Conservation (phyloP, 2,797 vertebrate species). For the Chloroceryle inda region DNA sequence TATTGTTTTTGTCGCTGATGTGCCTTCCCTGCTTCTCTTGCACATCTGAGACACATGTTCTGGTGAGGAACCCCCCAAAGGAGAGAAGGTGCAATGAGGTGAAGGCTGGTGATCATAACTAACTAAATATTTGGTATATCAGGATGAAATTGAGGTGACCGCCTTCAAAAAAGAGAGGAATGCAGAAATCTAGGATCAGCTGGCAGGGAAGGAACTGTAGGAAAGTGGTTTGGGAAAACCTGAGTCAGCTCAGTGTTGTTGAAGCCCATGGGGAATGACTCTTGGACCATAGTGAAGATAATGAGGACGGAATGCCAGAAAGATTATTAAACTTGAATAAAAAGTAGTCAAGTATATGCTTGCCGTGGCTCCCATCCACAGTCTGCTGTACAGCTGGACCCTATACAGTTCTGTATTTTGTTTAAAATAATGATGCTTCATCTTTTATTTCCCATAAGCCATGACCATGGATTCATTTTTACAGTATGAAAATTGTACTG, state of each 20-base stretch:
- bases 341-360: neutral
- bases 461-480: neutral
- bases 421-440: neutral
- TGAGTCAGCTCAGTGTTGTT: neutral
- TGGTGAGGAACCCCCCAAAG: fast-evolving
- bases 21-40: neutral
- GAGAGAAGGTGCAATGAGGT: neutral
- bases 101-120: neutral
- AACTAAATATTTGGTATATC: neutral
- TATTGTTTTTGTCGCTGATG: fast-evolving
- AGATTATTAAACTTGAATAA: neutral
- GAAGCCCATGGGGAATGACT: neutral
- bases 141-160: neutral
- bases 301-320: neutral
- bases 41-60: neutral
- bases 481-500: neutral
- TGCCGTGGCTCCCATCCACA: neutral
- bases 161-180: neutral
- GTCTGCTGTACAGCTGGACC: neutral
- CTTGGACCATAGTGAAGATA: neutral
- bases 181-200: neutral
- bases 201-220: neutral
- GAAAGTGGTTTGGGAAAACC: neutral
- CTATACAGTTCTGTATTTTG: neutral
- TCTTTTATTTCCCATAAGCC: neutral